A percentile compares a stretch with the other conserved stretches of the same genome.
Conservation (phyloP, 2,797 vertebrate species). For the Parauchenoglanis punctatus region DNA sequence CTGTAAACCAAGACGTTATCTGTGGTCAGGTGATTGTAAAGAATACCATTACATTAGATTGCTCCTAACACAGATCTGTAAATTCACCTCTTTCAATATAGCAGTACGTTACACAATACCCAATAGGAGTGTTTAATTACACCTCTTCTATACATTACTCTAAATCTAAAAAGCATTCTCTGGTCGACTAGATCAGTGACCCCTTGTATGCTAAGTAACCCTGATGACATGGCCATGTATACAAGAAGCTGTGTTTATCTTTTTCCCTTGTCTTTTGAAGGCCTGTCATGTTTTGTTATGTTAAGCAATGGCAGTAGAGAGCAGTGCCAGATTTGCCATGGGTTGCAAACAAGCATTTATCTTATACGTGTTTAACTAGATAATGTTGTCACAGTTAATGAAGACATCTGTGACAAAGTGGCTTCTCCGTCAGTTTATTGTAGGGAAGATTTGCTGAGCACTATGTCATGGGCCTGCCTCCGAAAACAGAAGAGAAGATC, state of each 20-base stretch:
- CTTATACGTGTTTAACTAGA: constrained; percentile 25
- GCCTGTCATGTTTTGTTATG: constrained; percentile 13
- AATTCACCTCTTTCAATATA: background rate
- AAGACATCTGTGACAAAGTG: constrained; percentile 10
- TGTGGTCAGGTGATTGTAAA: background rate
- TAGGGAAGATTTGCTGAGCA: constrained; percentile 6
- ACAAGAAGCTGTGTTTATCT: constrained; percentile 26
- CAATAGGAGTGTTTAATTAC: background rate
- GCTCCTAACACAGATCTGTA: background rate
- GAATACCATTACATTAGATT: background rate
- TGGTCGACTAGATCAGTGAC: background rate
- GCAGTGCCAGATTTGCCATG: background rate
- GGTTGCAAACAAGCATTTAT: constrained; percentile 10
- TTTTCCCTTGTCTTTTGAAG: constrained; percentile 28
- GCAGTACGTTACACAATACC: background rate
- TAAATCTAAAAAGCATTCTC: constrained; percentile 1
- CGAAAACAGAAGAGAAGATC: background rate
- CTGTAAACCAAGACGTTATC: background rate
- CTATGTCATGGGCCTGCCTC: constrained; percentile 34
- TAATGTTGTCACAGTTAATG: constrained; percentile 40
- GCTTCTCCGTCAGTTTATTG: background rate
- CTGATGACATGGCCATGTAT: background rate
- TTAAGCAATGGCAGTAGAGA: background rate
- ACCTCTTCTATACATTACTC: background rate
- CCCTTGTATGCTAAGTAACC: constrained; percentile 3